Percentiles rank a stretch among this genome's conserved stretches.
Evolutionary conservation across 2,113 vertebrate genomes (phyloP).

Genomic region (Petaurus breviceps): DNA sequence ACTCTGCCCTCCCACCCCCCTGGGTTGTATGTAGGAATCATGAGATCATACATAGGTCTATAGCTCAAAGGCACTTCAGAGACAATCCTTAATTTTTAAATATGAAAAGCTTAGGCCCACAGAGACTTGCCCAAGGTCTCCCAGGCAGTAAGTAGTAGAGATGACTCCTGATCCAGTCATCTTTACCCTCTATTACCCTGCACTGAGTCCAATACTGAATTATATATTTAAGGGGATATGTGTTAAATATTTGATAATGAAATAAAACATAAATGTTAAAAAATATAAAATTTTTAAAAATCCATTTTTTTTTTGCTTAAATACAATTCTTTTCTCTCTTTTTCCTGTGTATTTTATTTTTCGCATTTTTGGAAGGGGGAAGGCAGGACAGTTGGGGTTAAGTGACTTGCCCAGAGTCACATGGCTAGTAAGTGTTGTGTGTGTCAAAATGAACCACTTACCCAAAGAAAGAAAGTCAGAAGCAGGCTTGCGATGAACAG

Average conservation of each 20-base stretch:
- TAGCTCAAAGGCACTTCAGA: neutral
- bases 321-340: neutral
- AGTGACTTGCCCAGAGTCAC: too few relatives aligned
- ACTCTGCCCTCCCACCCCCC: too few relatives aligned
- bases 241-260: neutral
- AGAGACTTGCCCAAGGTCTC: neutral
- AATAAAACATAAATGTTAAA: neutral
- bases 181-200: neutral
- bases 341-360: neutral
- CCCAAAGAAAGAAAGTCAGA: too few relatives aligned
- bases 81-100: neutral
- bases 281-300: neutral
- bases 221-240: neutral
- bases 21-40: neutral
- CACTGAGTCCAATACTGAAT: neutral
- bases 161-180: neutral
- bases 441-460: too few relatives aligned
- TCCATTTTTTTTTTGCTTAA: neutral
- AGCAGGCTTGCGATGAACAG: too few relatives aligned
- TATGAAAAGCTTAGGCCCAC: neutral
- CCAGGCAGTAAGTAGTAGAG: neutral
- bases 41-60: neutral
- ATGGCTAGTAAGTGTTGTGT: too few relatives aligned
- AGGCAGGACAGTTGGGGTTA: too few relatives aligned
- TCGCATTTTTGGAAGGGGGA: too few relatives aligned